Percentiles rank a stretch among this genome's conserved stretches.
These are phyloP conservation scores for Brenthis ino DNA, from an alignment of 2,888 invertebrate genomes.

Conservation along the genomic window DNA sequence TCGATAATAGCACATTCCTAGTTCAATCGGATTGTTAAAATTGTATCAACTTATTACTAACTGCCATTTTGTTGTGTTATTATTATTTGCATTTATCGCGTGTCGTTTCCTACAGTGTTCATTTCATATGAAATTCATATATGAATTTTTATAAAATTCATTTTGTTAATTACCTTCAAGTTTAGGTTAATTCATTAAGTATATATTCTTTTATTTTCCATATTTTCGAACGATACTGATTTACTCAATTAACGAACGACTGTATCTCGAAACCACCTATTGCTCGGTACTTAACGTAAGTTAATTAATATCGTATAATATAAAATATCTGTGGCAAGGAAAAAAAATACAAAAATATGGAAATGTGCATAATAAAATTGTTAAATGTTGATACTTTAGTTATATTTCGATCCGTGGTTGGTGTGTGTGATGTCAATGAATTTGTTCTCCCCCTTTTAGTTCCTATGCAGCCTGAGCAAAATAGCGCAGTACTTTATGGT, in stretches of 20 bases:
- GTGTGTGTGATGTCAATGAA: constrained; percentile 48
- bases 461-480: constrained; percentile 5
- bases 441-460: constrained; percentile 43
- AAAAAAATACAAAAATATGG: constrained; percentile 45
- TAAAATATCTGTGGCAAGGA: constrained; percentile 50
- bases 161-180: constrained; percentile 11
- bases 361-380: constrained; percentile 65
- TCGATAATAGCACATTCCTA: constrained; percentile 56
- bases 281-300: constrained; percentile 58
- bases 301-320: constrained; percentile 40
- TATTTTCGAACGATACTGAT: constrained; percentile 28
- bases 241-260: background rate
- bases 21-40: constrained; percentile 22
- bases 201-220: constrained; percentile 9
- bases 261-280: constrained; percentile 18
- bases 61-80: constrained; percentile 33
- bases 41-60: constrained; percentile 22
- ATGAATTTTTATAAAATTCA: constrained; percentile 1
- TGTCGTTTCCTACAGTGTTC: constrained; percentile 9
- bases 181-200: background rate
- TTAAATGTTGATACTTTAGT: constrained; percentile 48
- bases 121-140: constrained; percentile 4
- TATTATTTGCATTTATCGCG: constrained; percentile 37
- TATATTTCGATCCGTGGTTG: constrained; percentile 42
- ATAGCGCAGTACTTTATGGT: background rate